Evolutionary conservation across 2,113 vertebrate genomes (phyloP).

Genomic region (Pteronura brasiliensis): DNA sequence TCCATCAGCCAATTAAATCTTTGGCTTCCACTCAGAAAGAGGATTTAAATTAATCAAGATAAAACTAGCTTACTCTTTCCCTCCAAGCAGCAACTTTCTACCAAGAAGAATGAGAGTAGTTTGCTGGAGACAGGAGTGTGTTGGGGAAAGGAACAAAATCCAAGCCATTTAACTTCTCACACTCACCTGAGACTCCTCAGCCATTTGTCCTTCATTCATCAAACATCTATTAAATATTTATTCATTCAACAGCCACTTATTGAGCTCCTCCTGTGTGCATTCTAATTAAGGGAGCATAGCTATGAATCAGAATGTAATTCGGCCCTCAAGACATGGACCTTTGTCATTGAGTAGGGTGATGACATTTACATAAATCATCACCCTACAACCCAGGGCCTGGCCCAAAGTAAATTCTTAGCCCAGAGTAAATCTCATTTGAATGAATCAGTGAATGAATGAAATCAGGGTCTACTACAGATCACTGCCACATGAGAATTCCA

Average conservation of each 20-base stretch:
- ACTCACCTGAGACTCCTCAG: neutral
- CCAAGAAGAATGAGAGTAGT: neutral
- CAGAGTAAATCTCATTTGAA: neutral
- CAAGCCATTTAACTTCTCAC: neutral
- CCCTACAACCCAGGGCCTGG: neutral
- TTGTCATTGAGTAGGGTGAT: neutral
- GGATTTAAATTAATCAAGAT: conserved; percentile 57
- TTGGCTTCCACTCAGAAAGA: conserved; percentile 47
- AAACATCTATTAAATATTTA: conserved; percentile 15
- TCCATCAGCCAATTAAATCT: conserved; percentile 54
- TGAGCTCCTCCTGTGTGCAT: neutral
- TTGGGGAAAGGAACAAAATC: conserved; percentile 9
- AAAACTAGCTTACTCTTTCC: conserved; percentile 37
- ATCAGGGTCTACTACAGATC: neutral
- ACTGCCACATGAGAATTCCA: neutral
- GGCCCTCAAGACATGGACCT: neutral
- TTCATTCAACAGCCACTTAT: neutral
- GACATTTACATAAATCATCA: neutral
- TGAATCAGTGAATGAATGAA: neutral
- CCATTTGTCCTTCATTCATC: neutral
- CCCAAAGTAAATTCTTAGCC: neutral
- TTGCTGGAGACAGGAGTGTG: neutral
- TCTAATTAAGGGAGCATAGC: neutral
- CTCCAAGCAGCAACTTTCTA: conserved; percentile 13
- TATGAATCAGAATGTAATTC: neutral